These are phyloP conservation scores for Solenopsis invicta DNA, from an alignment of 1,140 invertebrate species.

Conservation along the genomic window DNA sequence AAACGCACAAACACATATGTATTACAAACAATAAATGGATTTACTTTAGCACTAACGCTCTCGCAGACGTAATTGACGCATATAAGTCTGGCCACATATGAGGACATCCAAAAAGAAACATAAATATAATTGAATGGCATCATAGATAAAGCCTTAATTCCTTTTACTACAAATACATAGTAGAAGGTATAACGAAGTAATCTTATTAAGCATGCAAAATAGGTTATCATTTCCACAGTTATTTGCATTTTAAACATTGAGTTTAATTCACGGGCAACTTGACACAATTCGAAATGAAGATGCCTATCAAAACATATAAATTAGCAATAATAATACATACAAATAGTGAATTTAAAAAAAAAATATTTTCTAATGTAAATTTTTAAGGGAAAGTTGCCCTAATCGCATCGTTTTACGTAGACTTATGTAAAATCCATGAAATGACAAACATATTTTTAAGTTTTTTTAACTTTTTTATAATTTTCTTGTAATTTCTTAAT, in stretches of 20 bases:
- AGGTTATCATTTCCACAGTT: background rate
- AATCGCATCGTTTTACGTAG: too few relatives aligned
- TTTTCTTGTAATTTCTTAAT: too few relatives aligned
- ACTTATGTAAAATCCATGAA: too few relatives aligned
- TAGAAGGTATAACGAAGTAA: too few relatives aligned
- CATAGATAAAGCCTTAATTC: background rate
- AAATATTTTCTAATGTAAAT: background rate
- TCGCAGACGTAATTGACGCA: constrained; percentile 12
- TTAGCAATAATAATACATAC: background rate
- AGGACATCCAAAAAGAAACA: background rate
- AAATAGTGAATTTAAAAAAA: background rate
- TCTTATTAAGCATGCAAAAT: background rate
- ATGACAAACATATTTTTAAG: too few relatives aligned
- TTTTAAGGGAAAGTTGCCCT: background rate
- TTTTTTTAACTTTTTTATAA: too few relatives aligned
- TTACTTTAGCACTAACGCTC: constrained; percentile 8
- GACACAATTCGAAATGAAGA: constrained; percentile 34
- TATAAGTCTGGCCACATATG: background rate
- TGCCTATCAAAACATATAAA: constrained; percentile 43
- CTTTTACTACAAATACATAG: background rate
- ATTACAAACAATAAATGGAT: background rate
- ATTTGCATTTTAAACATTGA: background rate
- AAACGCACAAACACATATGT: background rate
- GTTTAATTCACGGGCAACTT: constrained; percentile 24
- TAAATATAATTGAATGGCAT: background rate